A percentile compares a stretch with the other conserved stretches of the same genome.
Evolutionary conservation across 92 coral and sea anemone genomes (phyloP).

Genomic region (Epizoanthus illoricatus): DNA sequence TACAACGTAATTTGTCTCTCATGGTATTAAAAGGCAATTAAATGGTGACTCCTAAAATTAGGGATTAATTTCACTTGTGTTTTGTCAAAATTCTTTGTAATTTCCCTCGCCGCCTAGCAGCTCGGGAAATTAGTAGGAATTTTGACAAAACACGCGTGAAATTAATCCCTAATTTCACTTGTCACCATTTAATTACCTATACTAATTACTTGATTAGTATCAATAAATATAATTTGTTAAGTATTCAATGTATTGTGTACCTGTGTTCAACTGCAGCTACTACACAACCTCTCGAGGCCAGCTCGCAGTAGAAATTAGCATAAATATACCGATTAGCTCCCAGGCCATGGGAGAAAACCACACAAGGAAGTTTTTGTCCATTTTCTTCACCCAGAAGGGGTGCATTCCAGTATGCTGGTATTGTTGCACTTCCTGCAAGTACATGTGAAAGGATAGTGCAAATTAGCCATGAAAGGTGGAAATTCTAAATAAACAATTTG

Average conservation of each 20-base stretch:
- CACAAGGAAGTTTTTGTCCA: constrained; percentile 67
- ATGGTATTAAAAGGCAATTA: too few species aligned
- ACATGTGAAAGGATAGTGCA: not conserved
- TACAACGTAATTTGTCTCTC: too few species aligned
- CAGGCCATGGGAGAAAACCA: constrained; percentile 93
- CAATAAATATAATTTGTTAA: not conserved
- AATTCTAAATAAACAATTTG: not conserved
- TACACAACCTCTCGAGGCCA: constrained; percentile 93
- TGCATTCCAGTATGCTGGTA: constrained; percentile 76
- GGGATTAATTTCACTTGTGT: too few species aligned
- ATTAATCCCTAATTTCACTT: too few species aligned
- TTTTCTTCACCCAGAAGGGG: constrained; percentile 47
- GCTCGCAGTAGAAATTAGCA: constrained; percentile 80
- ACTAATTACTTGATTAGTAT: too few species aligned
- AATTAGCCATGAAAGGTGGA: not conserved
- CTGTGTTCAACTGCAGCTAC: constrained; percentile 96
- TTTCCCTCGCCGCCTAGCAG: too few species aligned
- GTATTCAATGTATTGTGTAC: constrained; percentile 41
- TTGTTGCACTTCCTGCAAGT: constrained; percentile 57
- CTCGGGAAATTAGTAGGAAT: too few species aligned
- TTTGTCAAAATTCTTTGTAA: too few species aligned
- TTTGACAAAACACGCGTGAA: too few species aligned
- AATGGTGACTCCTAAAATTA: too few species aligned
- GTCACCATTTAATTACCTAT: too few species aligned
- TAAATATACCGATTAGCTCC: constrained; percentile 81